Conservation (phyloP, 2,888 invertebrate species). For the Rhamnusium bicolor region DNA sequence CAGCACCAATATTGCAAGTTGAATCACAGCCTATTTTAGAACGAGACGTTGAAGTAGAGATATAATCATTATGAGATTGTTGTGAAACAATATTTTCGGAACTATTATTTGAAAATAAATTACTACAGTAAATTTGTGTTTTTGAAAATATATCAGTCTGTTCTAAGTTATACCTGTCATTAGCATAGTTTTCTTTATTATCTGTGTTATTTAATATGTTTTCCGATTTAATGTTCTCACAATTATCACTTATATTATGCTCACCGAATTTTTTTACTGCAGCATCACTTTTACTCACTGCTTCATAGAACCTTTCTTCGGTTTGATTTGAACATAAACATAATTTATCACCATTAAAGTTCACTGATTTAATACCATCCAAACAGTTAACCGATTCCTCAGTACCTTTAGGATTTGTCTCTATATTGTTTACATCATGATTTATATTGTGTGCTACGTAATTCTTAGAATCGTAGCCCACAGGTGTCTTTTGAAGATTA, state of each 20-base stretch:
- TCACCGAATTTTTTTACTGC: slow-evolving; percentile 32
- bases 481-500: slow-evolving; percentile 48
- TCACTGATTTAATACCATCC: slow-evolving; percentile 30
- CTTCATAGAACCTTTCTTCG: slow-evolving; percentile 23
- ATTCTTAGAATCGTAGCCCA: slow-evolving; percentile 48
- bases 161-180: slow-evolving; percentile 40
- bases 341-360: slow-evolving; percentile 47
- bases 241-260: slow-evolving; percentile 34
- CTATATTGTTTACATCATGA: slow-evolving; percentile 26
- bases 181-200: slow-evolving; percentile 42
- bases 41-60: slow-evolving; percentile 29
- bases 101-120: slow-evolving; percentile 30
- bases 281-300: slow-evolving; percentile 41
- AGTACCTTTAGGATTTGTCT: slow-evolving; percentile 29
- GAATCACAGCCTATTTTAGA: slow-evolving; percentile 60
- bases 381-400: background rate
- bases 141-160: slow-evolving; percentile 24
- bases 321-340: slow-evolving; percentile 38
- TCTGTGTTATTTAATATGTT: slow-evolving; percentile 33
- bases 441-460: slow-evolving; percentile 33
- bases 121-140: slow-evolving; percentile 32
- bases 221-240: slow-evolving; percentile 32
- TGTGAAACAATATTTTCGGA: slow-evolving; percentile 24
- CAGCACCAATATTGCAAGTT: slow-evolving; percentile 58
- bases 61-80: slow-evolving; percentile 33